Conservation (phyloP, 2,888 invertebrate genomes). For the Megastigmus dorsalis region DNA sequence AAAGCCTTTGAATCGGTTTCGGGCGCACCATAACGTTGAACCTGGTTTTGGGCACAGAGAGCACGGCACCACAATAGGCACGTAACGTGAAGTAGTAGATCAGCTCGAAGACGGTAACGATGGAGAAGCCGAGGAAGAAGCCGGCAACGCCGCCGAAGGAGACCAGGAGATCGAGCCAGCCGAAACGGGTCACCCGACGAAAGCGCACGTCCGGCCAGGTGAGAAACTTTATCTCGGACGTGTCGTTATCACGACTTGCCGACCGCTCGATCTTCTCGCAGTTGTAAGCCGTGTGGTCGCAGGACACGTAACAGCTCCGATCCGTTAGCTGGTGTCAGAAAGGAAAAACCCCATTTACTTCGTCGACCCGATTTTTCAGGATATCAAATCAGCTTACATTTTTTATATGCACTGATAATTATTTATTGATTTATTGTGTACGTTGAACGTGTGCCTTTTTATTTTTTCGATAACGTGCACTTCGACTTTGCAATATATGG, state of each 20-base stretch:
- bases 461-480: too few species aligned
- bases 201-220: slow-evolving; percentile 85
- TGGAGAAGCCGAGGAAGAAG: slow-evolving; percentile 83
- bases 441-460: too few species aligned
- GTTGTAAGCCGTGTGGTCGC: slow-evolving; percentile 85
- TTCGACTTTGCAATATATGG: too few species aligned
- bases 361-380: too few species aligned
- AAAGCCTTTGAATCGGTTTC: too few species aligned
- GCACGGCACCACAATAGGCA: slow-evolving; percentile 77
- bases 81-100: slow-evolving; percentile 86
- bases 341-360: too few species aligned
- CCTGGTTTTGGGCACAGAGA: slow-evolving; percentile 46
- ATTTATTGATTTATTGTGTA: too few species aligned
- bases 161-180: slow-evolving; percentile 88
- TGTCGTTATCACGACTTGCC: slow-evolving; percentile 58
- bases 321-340: slow-evolving; percentile 69
- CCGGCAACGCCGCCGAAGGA: slow-evolving; percentile 77
- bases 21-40: slow-evolving; percentile 18
- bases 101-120: slow-evolving; percentile 85
- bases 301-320: slow-evolving; percentile 84
- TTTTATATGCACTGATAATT: too few species aligned
- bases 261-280: slow-evolving; percentile 81
- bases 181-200: slow-evolving; percentile 87
- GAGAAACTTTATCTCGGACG: slow-evolving; percentile 48
- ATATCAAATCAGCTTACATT: too few species aligned